A percentile compares a stretch with the other conserved stretches of the same genome.
Conservation (phyloP, 2,113 vertebrate genomes). For the Eleginops maclovinus region DNA sequence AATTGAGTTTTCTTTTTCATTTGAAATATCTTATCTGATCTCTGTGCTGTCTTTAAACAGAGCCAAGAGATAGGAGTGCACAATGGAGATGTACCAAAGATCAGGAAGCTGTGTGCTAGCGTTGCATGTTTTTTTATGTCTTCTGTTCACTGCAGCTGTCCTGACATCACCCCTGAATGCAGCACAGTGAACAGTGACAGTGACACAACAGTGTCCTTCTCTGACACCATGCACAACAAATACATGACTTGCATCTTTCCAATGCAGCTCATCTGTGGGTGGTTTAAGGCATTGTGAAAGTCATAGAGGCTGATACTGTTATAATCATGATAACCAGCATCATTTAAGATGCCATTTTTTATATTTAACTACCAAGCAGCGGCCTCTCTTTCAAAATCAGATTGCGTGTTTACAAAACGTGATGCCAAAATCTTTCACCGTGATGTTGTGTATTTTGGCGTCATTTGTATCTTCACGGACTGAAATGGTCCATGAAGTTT, state of each 20-base stretch:
- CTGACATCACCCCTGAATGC: slow-evolving; percentile 58
- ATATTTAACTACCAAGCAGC: background rate
- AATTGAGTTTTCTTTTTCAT: slow-evolving; percentile 39
- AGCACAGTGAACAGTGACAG: no score
- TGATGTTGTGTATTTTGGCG: background rate
- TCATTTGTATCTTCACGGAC: slow-evolving; percentile 3
- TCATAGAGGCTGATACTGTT: background rate
- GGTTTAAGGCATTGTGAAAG: slow-evolving; percentile 2
- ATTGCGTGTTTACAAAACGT: slow-evolving; percentile 4
- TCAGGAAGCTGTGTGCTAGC: background rate
- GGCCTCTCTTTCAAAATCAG: background rate
- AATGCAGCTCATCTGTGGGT: slow-evolving; percentile 11
- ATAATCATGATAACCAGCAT: background rate
- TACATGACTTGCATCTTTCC: slow-evolving; percentile 41
- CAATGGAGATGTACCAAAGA: background rate
- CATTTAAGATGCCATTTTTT: background rate
- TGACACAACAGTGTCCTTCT: slow-evolving; percentile 3
- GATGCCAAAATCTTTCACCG: background rate
- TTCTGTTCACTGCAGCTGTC: slow-evolving; percentile 53
- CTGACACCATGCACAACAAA: slow-evolving; percentile 23
- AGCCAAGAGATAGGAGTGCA: background rate
- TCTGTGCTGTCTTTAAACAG: slow-evolving; percentile 31
- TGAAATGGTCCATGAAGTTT: background rate
- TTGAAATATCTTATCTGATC: no score
- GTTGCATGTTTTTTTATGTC: background rate